Evolutionary conservation across 2,113 vertebrate genomes (phyloP), one percentile per base, ranked within the genome.

Genomic region (Apaloderma vittatum): DNA sequence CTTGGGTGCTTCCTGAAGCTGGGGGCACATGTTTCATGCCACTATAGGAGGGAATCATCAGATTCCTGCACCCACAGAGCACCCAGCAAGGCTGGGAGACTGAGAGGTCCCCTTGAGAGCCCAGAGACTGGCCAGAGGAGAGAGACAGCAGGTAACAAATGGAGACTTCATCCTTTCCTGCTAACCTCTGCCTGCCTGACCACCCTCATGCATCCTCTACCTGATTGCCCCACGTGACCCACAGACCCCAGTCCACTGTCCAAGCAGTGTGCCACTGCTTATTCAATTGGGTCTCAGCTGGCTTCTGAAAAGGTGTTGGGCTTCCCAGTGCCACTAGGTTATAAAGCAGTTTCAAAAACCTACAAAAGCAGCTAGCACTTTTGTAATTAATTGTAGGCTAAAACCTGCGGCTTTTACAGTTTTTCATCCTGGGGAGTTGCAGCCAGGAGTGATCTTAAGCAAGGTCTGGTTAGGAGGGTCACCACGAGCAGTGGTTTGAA

Each of bases 251-350:
- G 11, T n/a, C 36, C 6, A 5, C 23, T 36, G 32, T 23, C 68
- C 4, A 0, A 15, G 30, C 5, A 3, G 5, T 0, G 2, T 17
- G 12, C 15, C 26, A 13, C 7, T 0, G 0, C 24, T 55, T 45
- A 15, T 2, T 49, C 2, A 0, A 3, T 4, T 45, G 21, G 17
- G 30, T 54, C 45, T 12, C 49, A 80, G 0, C 8, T 22, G 36
- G 29, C 10, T 34, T 32, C 54, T 63, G 45, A 51, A 68, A 86
- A 34, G 20, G 4, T 1, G 3, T 15, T 10, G 36, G 29, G 8
- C 20, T 87, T 87, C 65, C 6, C 11, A 57, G 46, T 18, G 6
- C 16, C 52, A 72, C 27, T 2, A 6, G 37, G 10, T 14, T 21
- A 14, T 78, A 85, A 40, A 81, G 46, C 17, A 45, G 32, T 18